Evolutionary conservation across 2,888 invertebrate species (phyloP).

Genomic region (Tetranychus piercei): DNA sequence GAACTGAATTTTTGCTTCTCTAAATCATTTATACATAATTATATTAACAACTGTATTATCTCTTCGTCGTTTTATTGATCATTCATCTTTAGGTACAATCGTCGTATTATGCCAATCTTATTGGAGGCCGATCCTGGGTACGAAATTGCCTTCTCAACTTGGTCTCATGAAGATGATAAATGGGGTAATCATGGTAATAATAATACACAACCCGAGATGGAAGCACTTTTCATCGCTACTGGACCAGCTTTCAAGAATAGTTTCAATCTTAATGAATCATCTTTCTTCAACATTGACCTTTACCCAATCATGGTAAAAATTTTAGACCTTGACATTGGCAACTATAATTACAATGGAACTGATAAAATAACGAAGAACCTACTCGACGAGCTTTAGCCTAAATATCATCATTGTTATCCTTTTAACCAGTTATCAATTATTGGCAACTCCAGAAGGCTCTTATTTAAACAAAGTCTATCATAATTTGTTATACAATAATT

Average conservation of each 20-base stretch:
- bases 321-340: constrained; percentile 30
- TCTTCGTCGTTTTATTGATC: too few species aligned
- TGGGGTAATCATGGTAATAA: constrained; percentile 34
- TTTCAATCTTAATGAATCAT: constrained; percentile 30
- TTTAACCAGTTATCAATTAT: too few species aligned
- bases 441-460: too few species aligned
- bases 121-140: not conserved
- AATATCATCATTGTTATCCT: too few species aligned
- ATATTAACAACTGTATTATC: too few species aligned
- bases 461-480: too few species aligned
- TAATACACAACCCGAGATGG: constrained; percentile 42
- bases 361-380: too few species aligned
- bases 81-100: not conserved
- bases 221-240: constrained; percentile 49
- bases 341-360: too few species aligned
- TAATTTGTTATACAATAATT: too few species aligned
- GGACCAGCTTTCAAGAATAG: constrained; percentile 44
- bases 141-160: not conserved
- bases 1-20: too few species aligned
- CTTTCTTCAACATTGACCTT: constrained; percentile 47
- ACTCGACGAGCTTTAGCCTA: too few species aligned
- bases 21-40: too few species aligned
- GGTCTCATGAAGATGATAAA: constrained; percentile 20
- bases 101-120: not conserved
- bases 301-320: constrained; percentile 45